Evolutionary conservation across 2,113 vertebrate genomes (phyloP), one percentile per base, ranked within the genome.

Genomic region (Odobenus rosmarus): DNA sequence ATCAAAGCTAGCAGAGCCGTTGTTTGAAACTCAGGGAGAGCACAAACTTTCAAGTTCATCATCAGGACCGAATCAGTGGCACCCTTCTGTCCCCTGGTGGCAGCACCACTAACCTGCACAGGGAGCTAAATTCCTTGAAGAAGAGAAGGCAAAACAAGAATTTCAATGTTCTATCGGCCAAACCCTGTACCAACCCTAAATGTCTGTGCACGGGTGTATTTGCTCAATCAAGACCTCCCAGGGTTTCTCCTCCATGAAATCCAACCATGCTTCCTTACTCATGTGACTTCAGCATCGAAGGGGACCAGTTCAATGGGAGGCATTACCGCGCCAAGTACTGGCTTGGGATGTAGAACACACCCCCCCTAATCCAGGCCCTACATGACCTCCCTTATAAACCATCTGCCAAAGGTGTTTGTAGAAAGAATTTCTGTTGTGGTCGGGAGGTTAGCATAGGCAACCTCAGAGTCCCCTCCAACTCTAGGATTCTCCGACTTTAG

Each of bases 61-160:
- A 23, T 79, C 33, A 62, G 53, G 36, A 21, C 88, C 74, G 23
- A 95, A 88, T 81, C 33, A 39, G 15, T 55, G 55, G 69, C 85
- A 21, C 87, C 80, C 15, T 95, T 95, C 96, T 97, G 96, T 10
- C 97, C 95, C 76, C 98, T 97, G 85, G 98, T 94, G 97, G 97
- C 64, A 53, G 39, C 62, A 88, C 1, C 82, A 81, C 14, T 49
- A 80, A 90, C 94, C 21, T 97, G 81, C 97, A 97, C 14, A 39
- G 14, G 53, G 10, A 88, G 6, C 90, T 46, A 64, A 53, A 89
- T 77, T 51, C 31, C 31, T 62, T 36, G 57, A 61, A 87, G 71
- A 90, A 83, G 33, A 77, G 14, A 83, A 86, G 67, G 11, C 28
- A 61, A 91, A 81, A 69, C 23, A 39, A 93, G 77, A 85, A 61